A percentile compares a stretch with the other conserved stretches of the same genome.
Conservation (phyloP, 2,888 invertebrate genomes). For the Papilio elwesi region DNA sequence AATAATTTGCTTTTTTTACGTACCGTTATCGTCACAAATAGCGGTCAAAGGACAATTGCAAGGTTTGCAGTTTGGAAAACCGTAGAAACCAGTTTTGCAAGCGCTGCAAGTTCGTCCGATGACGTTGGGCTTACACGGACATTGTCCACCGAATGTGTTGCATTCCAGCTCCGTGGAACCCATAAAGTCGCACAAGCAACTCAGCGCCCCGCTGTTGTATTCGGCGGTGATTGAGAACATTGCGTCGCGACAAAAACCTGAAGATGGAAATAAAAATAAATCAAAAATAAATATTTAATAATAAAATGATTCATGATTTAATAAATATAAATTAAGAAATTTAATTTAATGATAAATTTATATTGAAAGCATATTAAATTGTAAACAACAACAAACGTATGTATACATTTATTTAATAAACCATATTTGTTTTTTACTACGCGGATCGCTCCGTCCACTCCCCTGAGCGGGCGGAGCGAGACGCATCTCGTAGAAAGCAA, state of each 20-base stretch:
- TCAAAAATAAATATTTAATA: neutral
- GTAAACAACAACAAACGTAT: too few relatives aligned
- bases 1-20: slow-evolving; percentile 43
- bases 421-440: neutral
- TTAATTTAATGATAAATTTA: too few relatives aligned
- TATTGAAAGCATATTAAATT: too few relatives aligned
- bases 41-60: slow-evolving; percentile 94
- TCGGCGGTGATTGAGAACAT: slow-evolving; percentile 97
- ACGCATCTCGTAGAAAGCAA: slow-evolving; percentile 23
- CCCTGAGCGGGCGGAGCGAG: slow-evolving; percentile 22
- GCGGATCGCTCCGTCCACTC: slow-evolving; percentile 23
- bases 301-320: neutral
- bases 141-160: slow-evolving; percentile 97
- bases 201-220: slow-evolving; percentile 96
- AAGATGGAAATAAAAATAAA: neutral
- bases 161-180: slow-evolving; percentile 95
- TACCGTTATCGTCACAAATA: slow-evolving; percentile 88
- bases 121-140: slow-evolving; percentile 95
- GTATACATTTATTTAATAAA: neutral
- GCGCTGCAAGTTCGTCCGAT: slow-evolving; percentile 94
- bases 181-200: slow-evolving; percentile 94
- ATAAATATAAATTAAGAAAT: too few relatives aligned
- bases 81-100: slow-evolving; percentile 96
- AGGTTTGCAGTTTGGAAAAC: slow-evolving; percentile 96
- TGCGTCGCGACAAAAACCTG: slow-evolving; percentile 94